phyloP scores from a whole-genome alignment of 2,113 vertebrate genomes.

The Entelurus aequoreus region DNA sequence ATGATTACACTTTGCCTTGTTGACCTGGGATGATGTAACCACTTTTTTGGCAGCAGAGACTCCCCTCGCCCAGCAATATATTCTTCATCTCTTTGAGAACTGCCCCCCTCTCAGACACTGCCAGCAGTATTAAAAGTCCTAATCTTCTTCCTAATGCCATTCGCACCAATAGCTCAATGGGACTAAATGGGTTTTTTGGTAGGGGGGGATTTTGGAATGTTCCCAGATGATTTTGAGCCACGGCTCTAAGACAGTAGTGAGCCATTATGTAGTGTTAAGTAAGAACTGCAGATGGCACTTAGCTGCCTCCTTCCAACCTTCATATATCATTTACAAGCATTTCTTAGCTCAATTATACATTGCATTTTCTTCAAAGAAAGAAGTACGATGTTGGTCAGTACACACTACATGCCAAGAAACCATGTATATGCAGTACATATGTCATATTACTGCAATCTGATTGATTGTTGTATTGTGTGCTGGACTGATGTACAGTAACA shows the following conservation, averaged over 20 bases:
- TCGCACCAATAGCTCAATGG: constrained; percentile 20
- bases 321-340: neutral
- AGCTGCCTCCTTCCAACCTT: neutral
- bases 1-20: constrained; percentile 59
- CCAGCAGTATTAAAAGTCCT: constrained; percentile 33
- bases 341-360: no score
- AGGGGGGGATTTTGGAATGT: constrained; percentile 28
- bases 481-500: no score
- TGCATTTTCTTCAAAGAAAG: neutral
- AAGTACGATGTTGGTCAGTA: no score
- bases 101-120: constrained; percentile 23
- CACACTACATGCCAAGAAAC: no score
- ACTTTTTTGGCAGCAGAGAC: constrained; percentile 52
- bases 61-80: constrained; percentile 39
- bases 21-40: constrained; percentile 67
- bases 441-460: no score
- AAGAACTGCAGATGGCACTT: constrained; percentile 6
- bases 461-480: no score
- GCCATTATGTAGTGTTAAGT: constrained; percentile 11
- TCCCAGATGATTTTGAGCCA: constrained; percentile 34
- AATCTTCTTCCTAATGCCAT: constrained; percentile 50
- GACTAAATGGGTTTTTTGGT: constrained; percentile 23
- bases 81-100: constrained; percentile 41
- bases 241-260: constrained; percentile 11
- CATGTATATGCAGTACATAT: no score